phyloP scores from a whole-genome alignment of 2,797 vertebrate species.

The Sebastes ruberrimus region DNA sequence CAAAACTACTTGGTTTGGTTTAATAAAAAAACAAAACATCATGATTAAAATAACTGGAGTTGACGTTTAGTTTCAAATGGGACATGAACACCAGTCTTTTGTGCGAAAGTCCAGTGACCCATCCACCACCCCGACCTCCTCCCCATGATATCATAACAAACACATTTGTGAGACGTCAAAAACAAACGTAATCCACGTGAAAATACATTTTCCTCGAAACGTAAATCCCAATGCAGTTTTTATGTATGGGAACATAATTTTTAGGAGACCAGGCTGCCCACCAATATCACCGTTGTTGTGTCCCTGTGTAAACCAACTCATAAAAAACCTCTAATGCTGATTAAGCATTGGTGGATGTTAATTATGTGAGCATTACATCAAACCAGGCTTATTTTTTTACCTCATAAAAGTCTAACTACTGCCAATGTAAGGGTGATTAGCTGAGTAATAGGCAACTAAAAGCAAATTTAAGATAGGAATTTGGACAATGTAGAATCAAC shows the following conservation, averaged over 20 bases:
- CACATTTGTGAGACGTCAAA: too few species aligned
- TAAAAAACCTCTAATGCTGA: not conserved
- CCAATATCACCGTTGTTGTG: not conserved
- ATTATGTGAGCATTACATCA: not conserved
- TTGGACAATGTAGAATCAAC: not conserved
- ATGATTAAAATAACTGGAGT: too few species aligned
- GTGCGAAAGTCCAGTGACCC: too few species aligned
- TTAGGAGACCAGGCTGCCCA: not conserved
- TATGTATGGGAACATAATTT: too few species aligned
- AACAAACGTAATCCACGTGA: too few species aligned
- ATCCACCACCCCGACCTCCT: too few species aligned
- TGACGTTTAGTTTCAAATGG: too few species aligned
- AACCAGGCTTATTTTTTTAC: not conserved
- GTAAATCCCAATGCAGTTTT: too few species aligned
- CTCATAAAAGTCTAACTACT: not conserved
- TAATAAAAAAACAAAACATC: too few species aligned
- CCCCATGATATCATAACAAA: too few species aligned
- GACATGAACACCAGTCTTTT: too few species aligned
- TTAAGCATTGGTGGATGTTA: not conserved
- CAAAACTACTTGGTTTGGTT: fast-evolving
- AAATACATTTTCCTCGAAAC: too few species aligned
- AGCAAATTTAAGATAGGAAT: not conserved
- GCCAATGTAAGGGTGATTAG: not conserved
- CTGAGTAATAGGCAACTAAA: not conserved
- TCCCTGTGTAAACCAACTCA: not conserved